Base-by-base conservation (phyloP, 2,113 vertebrate species). In the Beaufortia kweichowensis region DNA sequence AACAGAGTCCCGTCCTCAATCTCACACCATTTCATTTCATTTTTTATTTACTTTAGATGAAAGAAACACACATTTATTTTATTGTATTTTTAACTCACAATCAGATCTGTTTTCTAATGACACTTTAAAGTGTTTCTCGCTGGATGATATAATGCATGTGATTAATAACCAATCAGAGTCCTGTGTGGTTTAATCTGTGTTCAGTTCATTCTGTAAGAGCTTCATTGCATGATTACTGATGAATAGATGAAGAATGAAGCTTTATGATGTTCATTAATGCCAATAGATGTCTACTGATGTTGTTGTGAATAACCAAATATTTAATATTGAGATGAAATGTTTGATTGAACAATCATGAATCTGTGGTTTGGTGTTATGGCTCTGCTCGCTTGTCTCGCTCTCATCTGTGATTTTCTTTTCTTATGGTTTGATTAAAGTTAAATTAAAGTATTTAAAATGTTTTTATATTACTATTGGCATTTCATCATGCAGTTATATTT, bases 211-310 rank as follows among this genome's bases (percentile, higher is more conserved):
- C 64, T 39, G 6, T n/a, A 26, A 77, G 57, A 8, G 24, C 19
- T 72, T 71, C 59, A 69, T 76, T 70, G 63, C 48, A 70, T n/a
- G 35, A 64, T 77, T 19, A 68, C 39, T 17, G 31, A 70, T 70
- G 12, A 35, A 69, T 23, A 68, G 26, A 48, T 23, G 15, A 12
- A 46, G 43, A 53, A 2, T 39, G 35, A 19, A 70, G 4, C 11
- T n/a, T 19, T 29, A n/a, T 10, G 23, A 26, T n/a, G 24, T 26
- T 11, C n/a, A 39, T 39, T 39, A 11, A 39, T 2, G n/a, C 33
- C 17, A 23, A 10, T 24, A 17, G 12, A 11, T 4, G 17, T 55
- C 19, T 75, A 14, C 1, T 12, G 5, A 15, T 19, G 3, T 46
- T 6, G 46, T 48, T 33, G n/a, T n/a, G n/a, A n/a, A n/a, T n/a